Percentiles rank a stretch among this genome's conserved stretches.
Conservation (phyloP, 2,888 invertebrate species). For the Troides helena region DNA sequence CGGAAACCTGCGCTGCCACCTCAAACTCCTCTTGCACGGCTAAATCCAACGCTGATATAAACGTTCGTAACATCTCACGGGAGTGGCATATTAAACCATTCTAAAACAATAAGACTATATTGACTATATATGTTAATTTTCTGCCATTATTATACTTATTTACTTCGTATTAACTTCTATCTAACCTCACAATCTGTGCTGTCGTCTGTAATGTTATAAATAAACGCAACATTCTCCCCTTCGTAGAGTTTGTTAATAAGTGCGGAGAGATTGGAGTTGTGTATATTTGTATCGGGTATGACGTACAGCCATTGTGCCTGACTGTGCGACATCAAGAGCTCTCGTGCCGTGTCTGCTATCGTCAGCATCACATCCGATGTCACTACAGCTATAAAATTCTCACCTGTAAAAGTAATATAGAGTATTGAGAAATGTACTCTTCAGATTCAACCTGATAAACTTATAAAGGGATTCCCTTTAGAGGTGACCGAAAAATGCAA, state of each 20-base stretch:
- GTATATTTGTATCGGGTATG: constrained; percentile 80
- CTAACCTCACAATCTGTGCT: constrained; percentile 77
- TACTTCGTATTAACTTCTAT: background rate
- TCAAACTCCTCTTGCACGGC: constrained; percentile 86
- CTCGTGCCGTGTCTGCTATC: constrained; percentile 85
- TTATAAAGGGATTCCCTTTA: too few relatives aligned
- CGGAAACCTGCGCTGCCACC: constrained; percentile 86
- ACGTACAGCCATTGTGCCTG: constrained; percentile 91
- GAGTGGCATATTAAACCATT: constrained; percentile 85
- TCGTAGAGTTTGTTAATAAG: constrained; percentile 83
- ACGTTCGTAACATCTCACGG: constrained; percentile 83
- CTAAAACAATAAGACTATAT: constrained; percentile 60
- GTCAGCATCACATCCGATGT: constrained; percentile 81
- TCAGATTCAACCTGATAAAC: too few relatives aligned
- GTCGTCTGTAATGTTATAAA: constrained; percentile 83
- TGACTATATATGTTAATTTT: background rate
- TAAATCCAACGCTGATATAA: constrained; percentile 84
- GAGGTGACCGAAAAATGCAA: too few relatives aligned
- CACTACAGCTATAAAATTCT: constrained; percentile 83
- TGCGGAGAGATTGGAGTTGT: constrained; percentile 73
- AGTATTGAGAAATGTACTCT: too few relatives aligned
- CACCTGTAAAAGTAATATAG: constrained; percentile 49
- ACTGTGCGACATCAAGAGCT: constrained; percentile 84
- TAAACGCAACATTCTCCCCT: constrained; percentile 90
- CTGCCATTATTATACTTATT: background rate